A percentile compares a stretch with the other conserved stretches of the same genome.
These are phyloP conservation scores for Cancer borealis DNA, from an alignment of 2,888 invertebrate species.

Conservation along the genomic window DNA sequence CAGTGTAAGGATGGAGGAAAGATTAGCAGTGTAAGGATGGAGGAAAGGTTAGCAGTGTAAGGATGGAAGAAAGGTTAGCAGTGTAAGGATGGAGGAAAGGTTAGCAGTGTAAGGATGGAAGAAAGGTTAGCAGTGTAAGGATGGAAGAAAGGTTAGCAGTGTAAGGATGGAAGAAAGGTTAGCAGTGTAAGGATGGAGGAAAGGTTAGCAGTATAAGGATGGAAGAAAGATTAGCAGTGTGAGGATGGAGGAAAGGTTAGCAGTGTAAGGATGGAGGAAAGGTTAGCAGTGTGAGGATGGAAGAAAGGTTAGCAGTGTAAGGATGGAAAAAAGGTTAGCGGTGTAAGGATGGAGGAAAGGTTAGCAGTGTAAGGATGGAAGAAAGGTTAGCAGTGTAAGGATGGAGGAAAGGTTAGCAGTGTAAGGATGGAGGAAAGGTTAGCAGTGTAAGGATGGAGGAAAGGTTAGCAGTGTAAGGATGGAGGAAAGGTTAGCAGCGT, in stretches of 20 bases:
- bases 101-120: neutral
- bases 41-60: neutral
- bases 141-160: neutral
- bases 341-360: neutral
- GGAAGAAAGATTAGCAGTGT: neutral
- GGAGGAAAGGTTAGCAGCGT: slow-evolving; percentile 13
- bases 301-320: neutral
- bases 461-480: neutral
- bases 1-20: neutral
- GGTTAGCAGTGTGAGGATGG: too few species aligned
- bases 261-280: neutral
- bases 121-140: neutral
- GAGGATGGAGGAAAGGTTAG: neutral
- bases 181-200: too few species aligned
- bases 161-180: slow-evolving; percentile 28
- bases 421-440: neutral
- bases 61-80: slow-evolving; percentile 23
- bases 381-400: too few species aligned
- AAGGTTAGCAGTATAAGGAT: neutral
- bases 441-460: neutral
- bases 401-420: too few species aligned
- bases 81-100: too few species aligned
- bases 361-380: neutral
- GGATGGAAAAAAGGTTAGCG: neutral
- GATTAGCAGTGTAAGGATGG: neutral